phyloP scores from a whole-genome alignment of 1,140 invertebrate species.

The Trissolcus basalis region DNA sequence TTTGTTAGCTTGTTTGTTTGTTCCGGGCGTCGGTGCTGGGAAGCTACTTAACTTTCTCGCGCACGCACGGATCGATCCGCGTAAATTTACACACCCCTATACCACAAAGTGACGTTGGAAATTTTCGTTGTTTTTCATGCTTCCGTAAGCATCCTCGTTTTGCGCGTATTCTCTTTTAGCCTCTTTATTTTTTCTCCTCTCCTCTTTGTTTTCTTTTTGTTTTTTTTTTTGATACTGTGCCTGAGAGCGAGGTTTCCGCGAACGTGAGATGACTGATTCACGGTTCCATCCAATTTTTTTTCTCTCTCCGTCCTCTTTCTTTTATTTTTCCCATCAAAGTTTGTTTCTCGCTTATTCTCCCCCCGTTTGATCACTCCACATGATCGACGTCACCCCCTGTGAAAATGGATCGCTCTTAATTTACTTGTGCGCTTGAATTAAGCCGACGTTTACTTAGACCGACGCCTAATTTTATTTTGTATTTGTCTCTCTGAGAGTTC shows the following conservation, averaged over 20 bases:
- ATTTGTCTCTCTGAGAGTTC: slow-evolving; percentile 44
- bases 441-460: slow-evolving; percentile 48
- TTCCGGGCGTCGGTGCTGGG: slow-evolving; percentile 67
- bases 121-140: slow-evolving; percentile 64
- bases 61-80: slow-evolving; percentile 65
- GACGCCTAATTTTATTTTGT: slow-evolving; percentile 53
- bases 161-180: slow-evolving; percentile 20
- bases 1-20: slow-evolving; percentile 69
- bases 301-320: slow-evolving; percentile 27
- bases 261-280: slow-evolving; percentile 46
- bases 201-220: slow-evolving; percentile 9
- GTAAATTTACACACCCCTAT: slow-evolving; percentile 65
- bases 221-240: slow-evolving; percentile 21
- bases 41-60: slow-evolving; percentile 61
- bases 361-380: slow-evolving; percentile 39
- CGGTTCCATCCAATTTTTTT: slow-evolving; percentile 4
- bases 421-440: slow-evolving; percentile 64
- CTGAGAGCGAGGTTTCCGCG: slow-evolving; percentile 20
- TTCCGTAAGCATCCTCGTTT: slow-evolving; percentile 24
- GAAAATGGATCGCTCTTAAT: slow-evolving; percentile 64
- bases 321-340: slow-evolving; percentile 48
- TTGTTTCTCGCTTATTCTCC: slow-evolving; percentile 22
- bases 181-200: too few species aligned
- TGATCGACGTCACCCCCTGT: slow-evolving; percentile 47
- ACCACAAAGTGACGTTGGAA: slow-evolving; percentile 62